These are phyloP conservation scores for Chloroceryle aenea DNA, from an alignment of 2,113 vertebrate genomes.

Conservation along the genomic window DNA sequence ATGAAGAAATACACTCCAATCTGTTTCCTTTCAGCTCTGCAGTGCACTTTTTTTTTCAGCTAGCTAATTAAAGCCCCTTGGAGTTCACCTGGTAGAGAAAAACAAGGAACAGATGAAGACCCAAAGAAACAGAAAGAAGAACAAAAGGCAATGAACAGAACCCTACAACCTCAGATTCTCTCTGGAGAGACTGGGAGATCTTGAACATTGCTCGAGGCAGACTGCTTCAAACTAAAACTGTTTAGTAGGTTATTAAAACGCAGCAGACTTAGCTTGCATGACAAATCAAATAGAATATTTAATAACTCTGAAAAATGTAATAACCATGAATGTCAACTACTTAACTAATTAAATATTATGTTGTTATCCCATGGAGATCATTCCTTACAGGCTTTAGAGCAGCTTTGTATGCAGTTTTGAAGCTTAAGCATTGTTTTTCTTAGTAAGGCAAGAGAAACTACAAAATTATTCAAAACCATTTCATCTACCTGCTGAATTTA, in stretches of 20 bases:
- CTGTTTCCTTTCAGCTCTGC: neutral
- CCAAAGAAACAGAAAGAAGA: neutral
- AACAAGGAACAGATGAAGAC: neutral
- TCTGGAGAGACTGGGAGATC: neutral
- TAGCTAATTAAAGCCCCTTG: neutral
- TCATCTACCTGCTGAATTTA: neutral
- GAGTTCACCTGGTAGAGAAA: neutral
- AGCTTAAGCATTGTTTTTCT: neutral
- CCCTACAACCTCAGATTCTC: neutral
- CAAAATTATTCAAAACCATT: neutral
- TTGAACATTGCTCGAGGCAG: neutral
- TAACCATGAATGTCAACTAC: neutral
- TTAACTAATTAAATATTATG: neutral
- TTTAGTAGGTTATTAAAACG: neutral
- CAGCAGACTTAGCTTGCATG: neutral
- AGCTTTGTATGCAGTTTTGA: neutral
- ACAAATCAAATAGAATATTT: conserved; percentile 5
- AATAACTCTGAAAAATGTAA: neutral
- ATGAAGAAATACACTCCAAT: neutral
- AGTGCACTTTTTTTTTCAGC: neutral
- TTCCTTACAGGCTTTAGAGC: neutral
- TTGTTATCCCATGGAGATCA: neutral
- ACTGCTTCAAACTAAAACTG: neutral
- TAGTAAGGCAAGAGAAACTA: neutral
- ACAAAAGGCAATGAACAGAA: neutral